A percentile compares a stretch with the other conserved stretches of the same genome.
Conservation (phyloP, 92 coral and sea anemone genomes). For the Plumapathes pennacea region DNA sequence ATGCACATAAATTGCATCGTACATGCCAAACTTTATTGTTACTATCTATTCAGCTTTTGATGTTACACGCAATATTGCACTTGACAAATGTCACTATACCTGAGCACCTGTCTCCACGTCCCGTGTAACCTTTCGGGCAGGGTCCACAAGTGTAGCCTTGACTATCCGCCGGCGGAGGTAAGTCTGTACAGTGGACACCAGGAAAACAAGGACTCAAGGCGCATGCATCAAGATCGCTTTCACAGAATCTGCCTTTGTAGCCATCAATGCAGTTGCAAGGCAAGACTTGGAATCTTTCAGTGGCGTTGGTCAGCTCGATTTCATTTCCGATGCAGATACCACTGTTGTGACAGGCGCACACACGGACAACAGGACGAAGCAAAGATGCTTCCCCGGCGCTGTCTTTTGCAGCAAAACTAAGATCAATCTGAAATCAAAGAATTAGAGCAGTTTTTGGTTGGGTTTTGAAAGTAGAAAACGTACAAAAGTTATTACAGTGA, state of each 20-base stretch:
- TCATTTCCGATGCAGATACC: slow-evolving; percentile 39
- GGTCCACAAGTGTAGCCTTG: slow-evolving; percentile 66
- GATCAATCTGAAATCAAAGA: slow-evolving; percentile 31
- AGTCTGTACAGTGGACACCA: slow-evolving; percentile 49
- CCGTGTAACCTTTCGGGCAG: slow-evolving; percentile 71
- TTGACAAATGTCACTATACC: slow-evolving; percentile 33
- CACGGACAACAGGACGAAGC: slow-evolving; percentile 41
- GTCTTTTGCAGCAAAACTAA: slow-evolving; percentile 56
- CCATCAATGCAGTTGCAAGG: slow-evolving; percentile 62
- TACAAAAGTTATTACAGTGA: not conserved
- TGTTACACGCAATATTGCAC: no score
- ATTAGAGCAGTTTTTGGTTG: no score
- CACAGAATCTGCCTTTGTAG: slow-evolving; percentile 61
- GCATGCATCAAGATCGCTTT: slow-evolving; percentile 48
- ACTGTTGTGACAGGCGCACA: slow-evolving; percentile 76
- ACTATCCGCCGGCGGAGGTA: slow-evolving; percentile 53
- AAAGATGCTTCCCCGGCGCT: slow-evolving; percentile 38
- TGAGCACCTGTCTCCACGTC: slow-evolving; percentile 62
- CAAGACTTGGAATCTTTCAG: slow-evolving; percentile 27
- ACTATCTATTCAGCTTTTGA: no score
- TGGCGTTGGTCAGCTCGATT: slow-evolving; percentile 7
- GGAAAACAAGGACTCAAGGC: slow-evolving; percentile 41
- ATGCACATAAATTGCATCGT: no score
- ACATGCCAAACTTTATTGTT: no score
- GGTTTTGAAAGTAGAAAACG: no score